Evolutionary conservation across 37 sponge, comb jelly and placozoan species (phyloP).

Genomic region (Ephydatia muelleri): DNA sequence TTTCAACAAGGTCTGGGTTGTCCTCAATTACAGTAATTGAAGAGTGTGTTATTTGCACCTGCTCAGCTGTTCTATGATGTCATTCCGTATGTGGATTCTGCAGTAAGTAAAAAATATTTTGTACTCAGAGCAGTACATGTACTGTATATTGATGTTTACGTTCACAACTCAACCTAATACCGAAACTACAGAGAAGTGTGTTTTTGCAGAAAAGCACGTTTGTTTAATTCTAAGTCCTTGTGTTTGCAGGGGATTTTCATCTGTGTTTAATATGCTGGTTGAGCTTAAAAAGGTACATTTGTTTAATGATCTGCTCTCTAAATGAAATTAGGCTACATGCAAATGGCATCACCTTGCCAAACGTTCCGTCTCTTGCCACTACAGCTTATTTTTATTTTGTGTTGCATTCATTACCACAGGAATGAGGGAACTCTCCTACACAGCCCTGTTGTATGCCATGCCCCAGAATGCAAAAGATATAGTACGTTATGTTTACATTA

Average conservation of each 20-base stretch:
- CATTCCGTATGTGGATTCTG: slow-evolving; percentile 45
- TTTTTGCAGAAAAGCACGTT: background rate
- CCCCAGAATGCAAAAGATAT: background rate
- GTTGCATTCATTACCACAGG: background rate
- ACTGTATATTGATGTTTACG: too few relatives aligned
- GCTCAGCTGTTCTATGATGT: slow-evolving; percentile 55
- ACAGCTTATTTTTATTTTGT: too few relatives aligned
- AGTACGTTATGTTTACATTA: background rate
- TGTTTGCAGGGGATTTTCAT: slow-evolving; percentile 55
- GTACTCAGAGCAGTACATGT: background rate
- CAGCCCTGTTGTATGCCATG: background rate
- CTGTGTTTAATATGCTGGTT: slow-evolving; percentile 49
- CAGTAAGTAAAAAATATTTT: background rate
- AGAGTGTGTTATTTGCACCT: background rate
- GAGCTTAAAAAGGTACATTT: slow-evolving; percentile 51
- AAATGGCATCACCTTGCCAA: too few relatives aligned
- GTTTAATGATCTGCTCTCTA: too few relatives aligned
- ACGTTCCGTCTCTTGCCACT: too few relatives aligned
- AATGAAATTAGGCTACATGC: too few relatives aligned
- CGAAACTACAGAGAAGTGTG: background rate
- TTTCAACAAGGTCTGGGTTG: slow-evolving; percentile 57
- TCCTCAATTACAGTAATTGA: background rate
- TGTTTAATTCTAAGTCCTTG: background rate
- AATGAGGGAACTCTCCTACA: background rate
- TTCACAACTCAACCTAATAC: too few relatives aligned